A percentile compares a stretch with the other conserved stretches of the same genome.
These are phyloP conservation scores for Channa maculata DNA, from an alignment of 2,113 vertebrate species.

Conservation along the genomic window DNA sequence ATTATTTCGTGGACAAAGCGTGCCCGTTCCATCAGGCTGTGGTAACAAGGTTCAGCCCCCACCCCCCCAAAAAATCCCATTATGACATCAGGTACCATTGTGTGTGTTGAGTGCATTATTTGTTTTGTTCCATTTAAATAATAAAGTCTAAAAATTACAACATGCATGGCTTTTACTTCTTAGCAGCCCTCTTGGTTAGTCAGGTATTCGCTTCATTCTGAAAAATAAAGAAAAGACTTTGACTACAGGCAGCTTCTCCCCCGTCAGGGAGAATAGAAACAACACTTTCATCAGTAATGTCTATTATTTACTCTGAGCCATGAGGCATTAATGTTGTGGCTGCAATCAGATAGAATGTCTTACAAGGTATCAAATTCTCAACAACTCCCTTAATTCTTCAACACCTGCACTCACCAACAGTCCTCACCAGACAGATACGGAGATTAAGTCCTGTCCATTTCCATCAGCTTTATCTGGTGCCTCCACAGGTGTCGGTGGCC, in stretches of 20 bases:
- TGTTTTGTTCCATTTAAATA: not conserved
- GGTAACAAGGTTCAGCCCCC: not conserved
- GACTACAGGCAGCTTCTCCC: too few species aligned
- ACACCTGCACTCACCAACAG: constrained; percentile 26
- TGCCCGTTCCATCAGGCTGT: constrained; percentile 6
- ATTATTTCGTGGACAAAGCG: constrained; percentile 12
- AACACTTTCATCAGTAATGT: too few species aligned
- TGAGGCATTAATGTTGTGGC: too few species aligned
- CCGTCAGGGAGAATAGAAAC: too few species aligned
- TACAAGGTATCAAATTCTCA: not conserved
- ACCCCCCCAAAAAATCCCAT: not conserved
- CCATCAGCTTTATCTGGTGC: constrained; percentile 54
- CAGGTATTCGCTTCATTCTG: too few species aligned
- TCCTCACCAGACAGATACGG: constrained; percentile 1
- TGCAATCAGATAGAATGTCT: too few species aligned
- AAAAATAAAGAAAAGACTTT: too few species aligned
- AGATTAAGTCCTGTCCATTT: constrained; percentile 63
- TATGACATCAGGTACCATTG: not conserved
- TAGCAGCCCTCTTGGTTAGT: too few species aligned
- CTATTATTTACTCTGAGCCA: too few species aligned
- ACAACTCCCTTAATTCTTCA: not conserved
- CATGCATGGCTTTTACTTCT: too few species aligned
- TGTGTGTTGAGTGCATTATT: too few species aligned
- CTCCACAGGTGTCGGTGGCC: constrained; percentile 78
- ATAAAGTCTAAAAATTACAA: not conserved